Evolutionary conservation across 1,140 invertebrate genomes (phyloP).

Genomic region (Oedothorax gibbosus): DNA sequence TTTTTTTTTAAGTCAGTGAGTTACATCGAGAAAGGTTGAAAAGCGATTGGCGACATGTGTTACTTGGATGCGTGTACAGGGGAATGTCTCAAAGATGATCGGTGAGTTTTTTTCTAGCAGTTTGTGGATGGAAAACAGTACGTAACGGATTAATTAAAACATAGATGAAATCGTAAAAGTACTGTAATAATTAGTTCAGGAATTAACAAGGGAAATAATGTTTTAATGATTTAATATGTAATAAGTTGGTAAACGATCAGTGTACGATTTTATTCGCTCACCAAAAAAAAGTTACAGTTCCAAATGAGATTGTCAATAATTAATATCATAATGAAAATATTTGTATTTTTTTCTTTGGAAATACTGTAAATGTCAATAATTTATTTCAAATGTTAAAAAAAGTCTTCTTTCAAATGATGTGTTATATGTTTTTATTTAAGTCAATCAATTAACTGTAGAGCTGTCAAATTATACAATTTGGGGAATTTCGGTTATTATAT

Average conservation of each 20-base stretch:
- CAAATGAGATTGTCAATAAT: too few species aligned
- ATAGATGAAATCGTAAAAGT: not conserved
- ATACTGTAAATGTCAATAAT: too few species aligned
- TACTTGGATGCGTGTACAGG: slow-evolving; percentile 12
- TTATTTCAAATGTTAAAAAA: too few species aligned
- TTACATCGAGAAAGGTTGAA: not conserved
- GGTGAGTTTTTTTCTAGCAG: not conserved
- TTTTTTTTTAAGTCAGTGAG: not conserved
- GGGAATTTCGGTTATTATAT: too few species aligned
- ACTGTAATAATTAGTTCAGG: not conserved
- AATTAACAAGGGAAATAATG: not conserved
- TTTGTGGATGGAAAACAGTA: not conserved
- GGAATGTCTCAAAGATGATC: not conserved
- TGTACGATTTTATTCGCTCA: too few species aligned
- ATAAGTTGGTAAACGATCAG: not conserved
- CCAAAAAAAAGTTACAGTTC: too few species aligned
- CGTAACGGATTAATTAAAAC: not conserved
- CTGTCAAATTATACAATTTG: too few species aligned
- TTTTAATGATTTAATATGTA: not conserved
- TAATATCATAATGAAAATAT: too few species aligned
- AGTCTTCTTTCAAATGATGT: too few species aligned
- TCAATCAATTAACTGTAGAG: too few species aligned
- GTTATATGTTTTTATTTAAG: too few species aligned
- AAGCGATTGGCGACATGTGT: slow-evolving; percentile 16
- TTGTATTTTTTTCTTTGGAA: too few species aligned